These are phyloP conservation scores for Gnathochromis pfefferi DNA, from an alignment of 2,113 vertebrate genomes.

Conservation along the genomic window DNA sequence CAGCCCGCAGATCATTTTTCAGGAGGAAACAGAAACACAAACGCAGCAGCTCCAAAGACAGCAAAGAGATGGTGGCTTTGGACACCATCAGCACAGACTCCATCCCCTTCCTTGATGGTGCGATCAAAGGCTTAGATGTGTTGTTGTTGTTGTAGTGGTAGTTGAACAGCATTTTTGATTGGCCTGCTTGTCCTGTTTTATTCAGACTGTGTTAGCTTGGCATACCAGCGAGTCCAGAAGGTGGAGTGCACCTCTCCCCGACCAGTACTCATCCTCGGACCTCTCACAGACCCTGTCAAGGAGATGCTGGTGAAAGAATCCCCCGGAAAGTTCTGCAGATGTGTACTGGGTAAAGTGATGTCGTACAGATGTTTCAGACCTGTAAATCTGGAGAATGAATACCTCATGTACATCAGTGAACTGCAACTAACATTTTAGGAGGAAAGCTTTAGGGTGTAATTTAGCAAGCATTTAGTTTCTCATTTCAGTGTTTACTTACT, in stretches of 20 bases:
- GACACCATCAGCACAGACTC: conserved; percentile 94
- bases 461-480: background rate
- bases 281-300: conserved; percentile 92
- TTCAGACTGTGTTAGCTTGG: conserved; percentile 88
- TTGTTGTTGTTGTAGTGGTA: background rate
- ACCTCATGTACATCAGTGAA: background rate
- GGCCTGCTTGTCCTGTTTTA: background rate
- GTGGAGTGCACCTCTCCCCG: conserved; percentile 86
- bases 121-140: conserved; percentile 12
- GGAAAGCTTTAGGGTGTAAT: background rate
- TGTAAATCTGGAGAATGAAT: background rate
- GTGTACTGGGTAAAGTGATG: conserved; percentile 81
- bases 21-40: conserved; percentile 96
- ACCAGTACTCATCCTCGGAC: conserved; percentile 89
- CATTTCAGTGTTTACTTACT: background rate
- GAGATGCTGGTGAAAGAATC: conserved; percentile 96
- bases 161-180: background rate
- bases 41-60: conserved; percentile 92
- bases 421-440: background rate
- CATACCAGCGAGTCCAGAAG: conserved; percentile 95
- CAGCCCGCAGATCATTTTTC: conserved; percentile 93
- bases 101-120: conserved; percentile 91
- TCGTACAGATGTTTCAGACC: background rate
- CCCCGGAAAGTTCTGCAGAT: conserved; percentile 92
- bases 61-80: conserved; percentile 87